Conservation (phyloP, 30 jellyfish, hydroid and myxozoan species). For the Phacellophora camtschatica region DNA sequence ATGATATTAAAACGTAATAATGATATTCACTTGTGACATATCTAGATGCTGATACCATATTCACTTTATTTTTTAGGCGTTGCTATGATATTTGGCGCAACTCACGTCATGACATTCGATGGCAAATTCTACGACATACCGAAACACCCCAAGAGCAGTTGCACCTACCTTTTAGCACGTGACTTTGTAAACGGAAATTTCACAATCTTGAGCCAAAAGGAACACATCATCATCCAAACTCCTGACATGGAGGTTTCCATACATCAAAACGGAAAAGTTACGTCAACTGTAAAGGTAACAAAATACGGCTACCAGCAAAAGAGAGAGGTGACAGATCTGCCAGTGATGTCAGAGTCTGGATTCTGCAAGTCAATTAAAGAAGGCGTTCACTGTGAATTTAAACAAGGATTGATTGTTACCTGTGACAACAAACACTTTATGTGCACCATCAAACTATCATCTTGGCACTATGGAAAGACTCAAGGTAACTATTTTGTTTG, state of each 20-base stretch:
- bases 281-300: conserved; percentile 48
- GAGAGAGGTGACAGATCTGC: conserved; percentile 66
- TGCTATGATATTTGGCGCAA: conserved; percentile 93
- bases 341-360: conserved; percentile 80
- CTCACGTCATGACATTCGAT: conserved; percentile 93
- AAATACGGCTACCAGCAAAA: conserved; percentile 34
- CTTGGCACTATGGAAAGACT: conserved; percentile 92
- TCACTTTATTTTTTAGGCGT: conserved; percentile 12
- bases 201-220: conserved; percentile 85
- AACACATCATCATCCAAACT: conserved; percentile 81
- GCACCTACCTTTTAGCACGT: conserved; percentile 94
- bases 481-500: no score
- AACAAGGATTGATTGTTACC: conserved; percentile 57
- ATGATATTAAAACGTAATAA: no score
- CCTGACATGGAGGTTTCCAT: conserved; percentile 85
- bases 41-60: no score
- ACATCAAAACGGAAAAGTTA: conserved; percentile 66
- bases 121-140: conserved; percentile 79
- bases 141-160: conserved; percentile 56
- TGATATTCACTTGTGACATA: no score
- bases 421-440: conserved; percentile 77
- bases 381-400: conserved; percentile 68
- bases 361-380: conserved; percentile 47
- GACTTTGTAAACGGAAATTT: conserved; percentile 86
- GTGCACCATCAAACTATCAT: conserved; percentile 71